Evolutionary conservation across 2,888 invertebrate species (phyloP), one percentile per base, ranked within the genome.

Genomic region (Metallyticus violacea): DNA sequence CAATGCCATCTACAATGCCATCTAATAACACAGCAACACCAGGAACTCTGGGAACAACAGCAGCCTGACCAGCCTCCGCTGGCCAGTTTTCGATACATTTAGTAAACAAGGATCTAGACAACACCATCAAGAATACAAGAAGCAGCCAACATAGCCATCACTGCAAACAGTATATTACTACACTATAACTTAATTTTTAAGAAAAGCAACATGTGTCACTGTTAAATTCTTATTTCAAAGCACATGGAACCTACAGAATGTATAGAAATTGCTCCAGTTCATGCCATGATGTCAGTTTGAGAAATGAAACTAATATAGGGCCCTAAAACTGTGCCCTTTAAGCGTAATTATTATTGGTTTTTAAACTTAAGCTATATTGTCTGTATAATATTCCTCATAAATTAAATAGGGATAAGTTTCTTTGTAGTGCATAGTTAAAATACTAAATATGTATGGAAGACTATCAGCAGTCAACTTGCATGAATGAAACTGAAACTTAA

Each of bases 11-110:
- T 26, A 26, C 27, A 26, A n/a, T 26, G 29, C 27, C 27, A 29
- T 76, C 86, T 26, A 26, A 26, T 27, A 28, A 62, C 40, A 62
- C 27, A 26, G 81, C 26, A 77, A 30, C 77, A 77, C 29, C 82
- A 29, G 80, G 82, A 22, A 82, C 83, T 26, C 77, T 79, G 27
- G 85, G 28, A 62, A 86, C 88, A n/a, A 88, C 88, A 85, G 88
- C 88, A 15, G 88, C 88, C 88, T 88, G 88, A 88, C 88, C 87
- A 79, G 29, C 87, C 27, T 85, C 80, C 76, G 28, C 30, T n/a
- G 79, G 81, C 15, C 78, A 85, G 26, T 86, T 80, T 27, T 87
- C 88, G n/a, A 87, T 87, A 26, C 79, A 87, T n/a, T 81, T 88
- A 81, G 87, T 88, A 40, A 87, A 86, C 78, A 79, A 87, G 28